These are phyloP conservation scores for Equus quagga DNA, from an alignment of 2,113 vertebrate genomes.

Conservation along the genomic window DNA sequence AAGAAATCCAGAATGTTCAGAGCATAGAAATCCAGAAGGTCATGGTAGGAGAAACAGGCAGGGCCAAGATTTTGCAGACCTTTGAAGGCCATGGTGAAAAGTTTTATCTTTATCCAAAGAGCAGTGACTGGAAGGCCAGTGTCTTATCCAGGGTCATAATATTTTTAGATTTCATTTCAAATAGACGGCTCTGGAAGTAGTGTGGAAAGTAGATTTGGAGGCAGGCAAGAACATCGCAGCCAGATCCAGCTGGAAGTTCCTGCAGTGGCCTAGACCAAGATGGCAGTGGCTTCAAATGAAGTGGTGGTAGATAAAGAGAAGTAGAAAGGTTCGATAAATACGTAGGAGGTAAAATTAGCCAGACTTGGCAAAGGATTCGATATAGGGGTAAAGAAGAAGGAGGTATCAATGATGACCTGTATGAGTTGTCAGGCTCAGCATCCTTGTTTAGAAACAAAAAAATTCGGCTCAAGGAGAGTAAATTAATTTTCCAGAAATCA, in stretches of 20 bases:
- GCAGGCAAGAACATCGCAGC: not conserved
- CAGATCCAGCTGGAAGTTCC: not conserved
- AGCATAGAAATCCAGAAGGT: not conserved
- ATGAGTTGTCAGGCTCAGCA: not conserved
- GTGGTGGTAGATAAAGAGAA: not conserved
- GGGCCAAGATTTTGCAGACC: not conserved
- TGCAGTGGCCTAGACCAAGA: not conserved
- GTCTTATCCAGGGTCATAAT: not conserved
- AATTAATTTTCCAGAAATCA: conserved; percentile 26
- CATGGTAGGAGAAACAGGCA: not conserved
- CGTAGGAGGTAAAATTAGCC: not conserved
- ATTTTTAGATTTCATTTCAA: conserved; percentile 26
- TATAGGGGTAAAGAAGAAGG: not conserved
- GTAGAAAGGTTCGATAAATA: not conserved
- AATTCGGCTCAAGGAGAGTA: not conserved
- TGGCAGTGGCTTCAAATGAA: not conserved
- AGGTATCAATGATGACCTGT: not conserved
- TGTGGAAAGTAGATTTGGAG: not conserved
- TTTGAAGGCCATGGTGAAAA: not conserved
- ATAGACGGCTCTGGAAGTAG: not conserved
- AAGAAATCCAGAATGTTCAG: not conserved
- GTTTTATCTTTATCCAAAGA: not conserved
- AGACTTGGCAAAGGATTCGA: not conserved
- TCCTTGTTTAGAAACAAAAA: not conserved
- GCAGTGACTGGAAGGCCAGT: not conserved